A percentile compares a stretch with the other conserved stretches of the same genome.
Conservation (phyloP, 2,888 invertebrate genomes). For the Cryptosula pallasiana region DNA sequence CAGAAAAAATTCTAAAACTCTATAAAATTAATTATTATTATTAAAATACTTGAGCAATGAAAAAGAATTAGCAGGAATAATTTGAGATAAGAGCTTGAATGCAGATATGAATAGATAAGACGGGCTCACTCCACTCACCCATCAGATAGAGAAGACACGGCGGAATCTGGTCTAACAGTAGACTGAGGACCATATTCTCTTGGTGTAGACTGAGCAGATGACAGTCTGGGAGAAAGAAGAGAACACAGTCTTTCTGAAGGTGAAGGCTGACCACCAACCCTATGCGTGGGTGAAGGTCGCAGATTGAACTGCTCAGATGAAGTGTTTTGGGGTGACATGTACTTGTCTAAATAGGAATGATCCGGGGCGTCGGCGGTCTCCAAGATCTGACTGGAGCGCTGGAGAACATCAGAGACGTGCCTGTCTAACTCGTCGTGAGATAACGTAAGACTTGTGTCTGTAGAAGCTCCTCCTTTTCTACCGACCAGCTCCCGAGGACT, state of each 20-base stretch:
- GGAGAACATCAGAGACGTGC: not conserved
- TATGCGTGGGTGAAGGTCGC: not conserved
- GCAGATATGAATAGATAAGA: too few species aligned
- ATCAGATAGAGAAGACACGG: not conserved
- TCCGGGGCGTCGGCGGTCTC: not conserved
- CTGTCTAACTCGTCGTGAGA: conserved; percentile 13
- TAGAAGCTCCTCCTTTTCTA: not conserved
- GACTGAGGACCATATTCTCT: not conserved
- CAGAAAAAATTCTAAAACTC: too few species aligned
- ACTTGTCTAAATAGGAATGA: conserved; percentile 12
- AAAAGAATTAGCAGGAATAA: too few species aligned
- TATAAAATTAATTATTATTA: too few species aligned
- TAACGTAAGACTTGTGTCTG: not conserved
- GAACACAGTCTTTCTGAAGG: too few species aligned
- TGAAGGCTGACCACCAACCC: not conserved
- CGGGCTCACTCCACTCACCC: not conserved
- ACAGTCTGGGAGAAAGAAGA: not conserved
- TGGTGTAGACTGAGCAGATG: not conserved
- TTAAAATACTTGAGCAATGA: too few species aligned
- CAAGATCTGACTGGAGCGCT: not conserved
- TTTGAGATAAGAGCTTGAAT: too few species aligned
- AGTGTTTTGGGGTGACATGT: not conserved
- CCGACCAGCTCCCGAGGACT: not conserved
- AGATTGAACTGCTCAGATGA: not conserved
- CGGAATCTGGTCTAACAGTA: not conserved